A percentile compares a stretch with the other conserved stretches of the same genome.
These are phyloP conservation scores for Lucilia sericata DNA, from an alignment of 1,140 invertebrate genomes.

Conservation along the genomic window DNA sequence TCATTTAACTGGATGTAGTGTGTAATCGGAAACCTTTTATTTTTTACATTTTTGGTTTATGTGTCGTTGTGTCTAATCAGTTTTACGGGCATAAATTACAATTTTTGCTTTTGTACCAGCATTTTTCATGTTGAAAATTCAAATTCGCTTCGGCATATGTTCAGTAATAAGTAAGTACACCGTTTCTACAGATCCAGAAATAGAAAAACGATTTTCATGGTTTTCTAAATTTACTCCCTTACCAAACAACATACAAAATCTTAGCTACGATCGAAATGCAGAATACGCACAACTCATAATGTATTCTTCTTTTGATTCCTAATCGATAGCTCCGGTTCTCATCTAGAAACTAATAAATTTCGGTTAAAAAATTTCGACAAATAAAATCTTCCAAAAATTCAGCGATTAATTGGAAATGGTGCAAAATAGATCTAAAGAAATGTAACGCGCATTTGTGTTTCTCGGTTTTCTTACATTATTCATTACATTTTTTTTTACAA, in stretches of 20 bases:
- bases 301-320: too few species aligned
- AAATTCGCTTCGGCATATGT: conserved; percentile 10
- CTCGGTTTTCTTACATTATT: not conserved
- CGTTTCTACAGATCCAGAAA: not conserved
- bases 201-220: too few species aligned
- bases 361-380: too few species aligned
- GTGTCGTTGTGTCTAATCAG: conserved; percentile 34
- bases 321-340: too few species aligned
- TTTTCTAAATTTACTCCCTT: too few species aligned
- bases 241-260: too few species aligned
- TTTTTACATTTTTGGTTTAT: not conserved
- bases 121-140: conserved; percentile 16
- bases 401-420: not conserved
- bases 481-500: not conserved
- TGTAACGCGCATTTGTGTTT: not conserved
- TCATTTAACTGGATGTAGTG: not conserved
- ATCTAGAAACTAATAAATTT: too few species aligned
- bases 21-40: conserved; percentile 26
- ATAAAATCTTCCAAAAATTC: not conserved
- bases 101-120: conserved; percentile 8
- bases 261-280: too few species aligned
- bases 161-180: not conserved
- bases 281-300: too few species aligned
- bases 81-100: conserved; percentile 34
- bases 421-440: not conserved